Base-by-base conservation (phyloP, 2,797 vertebrate species). In the Gymnoscopelus microlampas region DNA sequence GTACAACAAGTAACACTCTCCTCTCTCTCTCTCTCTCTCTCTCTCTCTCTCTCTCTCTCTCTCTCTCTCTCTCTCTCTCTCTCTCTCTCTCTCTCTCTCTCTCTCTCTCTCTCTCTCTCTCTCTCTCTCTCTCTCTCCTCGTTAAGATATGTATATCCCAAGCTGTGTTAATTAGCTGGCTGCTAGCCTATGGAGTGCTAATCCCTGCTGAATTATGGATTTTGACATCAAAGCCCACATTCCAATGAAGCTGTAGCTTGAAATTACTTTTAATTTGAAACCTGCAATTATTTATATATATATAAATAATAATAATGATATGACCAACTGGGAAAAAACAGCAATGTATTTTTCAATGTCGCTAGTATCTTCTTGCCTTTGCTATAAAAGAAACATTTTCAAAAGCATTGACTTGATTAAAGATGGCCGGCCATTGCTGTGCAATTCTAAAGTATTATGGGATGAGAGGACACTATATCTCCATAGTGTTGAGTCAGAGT, bases 161-260 rank as follows among this genome's bases (percentile, higher is more conserved):
- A 66, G 74, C 73, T 63, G 58, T 67, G 79, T 76, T 87, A 88
- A 88, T 86, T 77, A 90, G 78, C 80, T 78, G 66, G 63, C 58
- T 23, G 49, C 64, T 63, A 55, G 47, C 74, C 67, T 71, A 74
- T 54, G 56, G 56, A 73, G 74, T 63, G 77, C 71, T 88, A 87
- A 86, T 88, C 85, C 85, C 81, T 14, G 63, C 70, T 81, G 87
- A 84, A 85, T 86, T 84, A 76, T 61, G 61, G 63, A 61, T 82
- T 79, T 83, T 68, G 67, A 84, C 85, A 85, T 90, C 88, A 90
- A 88, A 90, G 88, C 51, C 32, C 53, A 54, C 56, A 68, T 82
- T 85, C 56, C 71, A 85, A 77, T 80, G 80, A 80, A 84, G 80
- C 75, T 79, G 49, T 68, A 11, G 76, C 78, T 84, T 79, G 62